Conservation (phyloP, 2,113 vertebrate species). For the Atlantisia rogersi region DNA sequence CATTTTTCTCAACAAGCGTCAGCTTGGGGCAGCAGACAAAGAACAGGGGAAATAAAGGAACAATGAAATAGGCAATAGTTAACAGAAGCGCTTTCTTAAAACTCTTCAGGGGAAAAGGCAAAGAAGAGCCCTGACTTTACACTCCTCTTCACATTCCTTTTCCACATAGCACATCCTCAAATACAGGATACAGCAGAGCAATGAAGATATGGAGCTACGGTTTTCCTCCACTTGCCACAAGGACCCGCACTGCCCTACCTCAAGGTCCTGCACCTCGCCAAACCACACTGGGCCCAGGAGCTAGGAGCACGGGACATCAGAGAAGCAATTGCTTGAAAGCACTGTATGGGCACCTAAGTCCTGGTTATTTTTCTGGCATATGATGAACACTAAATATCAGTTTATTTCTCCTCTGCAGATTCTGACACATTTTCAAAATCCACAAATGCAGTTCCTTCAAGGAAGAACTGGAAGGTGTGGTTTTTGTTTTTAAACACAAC, state of each 20-base stretch:
- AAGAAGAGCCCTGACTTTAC: neutral
- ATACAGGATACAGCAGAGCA: neutral
- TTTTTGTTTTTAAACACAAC: neutral
- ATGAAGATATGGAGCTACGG: neutral
- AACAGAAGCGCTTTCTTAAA: neutral
- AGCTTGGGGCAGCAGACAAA: neutral
- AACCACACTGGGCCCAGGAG: neutral
- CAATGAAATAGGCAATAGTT: neutral
- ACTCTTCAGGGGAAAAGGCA: neutral
- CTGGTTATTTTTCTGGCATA: neutral
- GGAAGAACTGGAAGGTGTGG: neutral
- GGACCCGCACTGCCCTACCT: rapidly evolving
- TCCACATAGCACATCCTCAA: neutral
- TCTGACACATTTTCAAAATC: neutral
- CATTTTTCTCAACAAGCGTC: neutral
- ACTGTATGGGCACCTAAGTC: neutral
- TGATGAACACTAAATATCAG: neutral
- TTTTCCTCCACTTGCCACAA: neutral
- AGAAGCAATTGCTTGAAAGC: neutral
- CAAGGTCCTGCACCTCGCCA: neutral
- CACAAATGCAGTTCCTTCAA: neutral
- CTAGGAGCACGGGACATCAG: neutral
- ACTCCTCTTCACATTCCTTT: neutral
- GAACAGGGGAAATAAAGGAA: neutral
- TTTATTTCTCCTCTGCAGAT: neutral